Base-by-base conservation (phyloP, 2,797 vertebrate species). In the Argyrosomus regius region DNA sequence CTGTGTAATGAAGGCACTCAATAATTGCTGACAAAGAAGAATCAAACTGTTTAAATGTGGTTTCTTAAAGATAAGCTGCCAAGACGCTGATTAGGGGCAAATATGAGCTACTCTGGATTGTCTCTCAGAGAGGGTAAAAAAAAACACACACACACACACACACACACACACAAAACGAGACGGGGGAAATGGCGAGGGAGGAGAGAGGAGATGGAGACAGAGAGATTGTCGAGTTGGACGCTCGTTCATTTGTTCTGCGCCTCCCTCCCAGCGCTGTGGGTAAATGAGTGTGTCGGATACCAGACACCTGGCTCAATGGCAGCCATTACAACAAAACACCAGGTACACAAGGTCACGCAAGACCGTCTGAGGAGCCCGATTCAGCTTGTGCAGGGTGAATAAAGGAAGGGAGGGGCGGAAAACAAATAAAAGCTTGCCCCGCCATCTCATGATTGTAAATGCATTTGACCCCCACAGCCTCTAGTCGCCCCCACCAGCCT, bases 401-500 rank as follows among this genome's bases (percentile, higher is more conserved):
- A 39, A 22, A 81, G 10, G 18, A 10, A 78, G 93, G 92, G 35
- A 6, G 57, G n/a, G 79, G 17, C 17, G 13, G 11, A 35, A 68
- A 85, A 87, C 84, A 94, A 95, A 95, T 89, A 93, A 39, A 92
- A 93, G 63, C 64, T 88, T 85, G 84, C 87, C 83, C 77, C 85
- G 5, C 75, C 90, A 86, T 92, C 92, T 89, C 92, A 93, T 92
- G 95, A 94, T 94, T 94, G 93, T 95, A 95, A 91, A 96, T 97
- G 94, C 90, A 92, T 96, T 82, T 86, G 67, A 77, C 74, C 96
- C 96, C 95, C 95, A 94, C 93, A 39, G 35, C 39, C 77, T 28
- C 53, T 14, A 12, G 16, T n/a, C 2, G 17, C 39, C 22, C 53
- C 54, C 95, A 96, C 96, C 95, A 93, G 91, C 93, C 81, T 93